Percentiles rank a stretch among this genome's conserved stretches.
Conservation (phyloP, 2,797 vertebrate genomes). For the Lateolabrax maculatus region DNA sequence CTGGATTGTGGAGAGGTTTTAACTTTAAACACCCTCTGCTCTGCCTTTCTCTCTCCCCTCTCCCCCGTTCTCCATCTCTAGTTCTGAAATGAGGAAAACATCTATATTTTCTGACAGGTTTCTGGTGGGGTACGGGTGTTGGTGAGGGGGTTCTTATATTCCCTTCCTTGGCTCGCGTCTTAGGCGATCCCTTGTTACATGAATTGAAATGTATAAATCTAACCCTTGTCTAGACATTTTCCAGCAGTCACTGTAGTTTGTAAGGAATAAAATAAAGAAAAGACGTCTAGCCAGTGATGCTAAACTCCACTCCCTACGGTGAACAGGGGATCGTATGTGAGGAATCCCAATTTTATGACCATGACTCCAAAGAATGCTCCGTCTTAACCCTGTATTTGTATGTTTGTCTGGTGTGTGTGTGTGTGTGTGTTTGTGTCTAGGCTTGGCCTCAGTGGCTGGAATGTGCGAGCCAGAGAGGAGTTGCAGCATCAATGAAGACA, state of each 20-base stretch:
- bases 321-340: conserved; percentile 87
- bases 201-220: conserved; percentile 95
- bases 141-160: conserved; percentile 90
- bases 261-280: conserved; percentile 80
- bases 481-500: conserved; percentile 99
- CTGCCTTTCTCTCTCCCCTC: conserved; percentile 7
- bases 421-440: conserved; percentile 89
- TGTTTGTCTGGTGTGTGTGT: conserved; percentile 63
- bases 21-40: conserved; percentile 47
- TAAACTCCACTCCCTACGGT: conserved; percentile 89
- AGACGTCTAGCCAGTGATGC: conserved; percentile 89
- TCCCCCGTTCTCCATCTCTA: conserved; percentile 3
- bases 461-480: conserved; percentile 99
- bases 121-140: conserved; percentile 53
- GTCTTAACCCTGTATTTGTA: conserved; percentile 88
- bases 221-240: conserved; percentile 95
- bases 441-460: conserved; percentile 98
- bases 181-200: conserved; percentile 94
- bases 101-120: conserved; percentile 64
- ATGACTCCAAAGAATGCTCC: conserved; percentile 86
- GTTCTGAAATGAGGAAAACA: conserved; percentile 73
- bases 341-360: conserved; percentile 89
- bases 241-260: conserved; percentile 90
- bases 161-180: conserved; percentile 90
- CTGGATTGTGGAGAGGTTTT: conserved; percentile 69